phyloP scores from a whole-genome alignment of 2,888 invertebrate species.

The Hydrotaea cyrtoneurina region DNA sequence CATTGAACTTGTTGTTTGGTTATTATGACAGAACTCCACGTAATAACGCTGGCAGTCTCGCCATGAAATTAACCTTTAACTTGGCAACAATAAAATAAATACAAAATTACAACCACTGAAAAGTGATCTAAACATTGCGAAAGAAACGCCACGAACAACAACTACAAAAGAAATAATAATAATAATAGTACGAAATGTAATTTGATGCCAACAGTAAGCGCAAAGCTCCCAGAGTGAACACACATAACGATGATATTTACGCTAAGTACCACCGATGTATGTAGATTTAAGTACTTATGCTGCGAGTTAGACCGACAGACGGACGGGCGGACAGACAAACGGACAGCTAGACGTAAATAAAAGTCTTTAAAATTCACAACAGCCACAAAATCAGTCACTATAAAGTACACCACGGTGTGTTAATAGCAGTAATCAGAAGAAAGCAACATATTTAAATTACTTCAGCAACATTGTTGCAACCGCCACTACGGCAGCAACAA shows the following conservation, averaged over 20 bases:
- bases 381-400: too few species aligned
- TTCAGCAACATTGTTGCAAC: slow-evolving; percentile 59
- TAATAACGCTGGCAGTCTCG: slow-evolving; percentile 46
- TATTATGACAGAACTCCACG: neutral
- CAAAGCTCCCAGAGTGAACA: neutral
- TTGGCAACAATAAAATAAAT: slow-evolving; percentile 50
- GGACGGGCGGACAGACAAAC: neutral
- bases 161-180: slow-evolving; percentile 34
- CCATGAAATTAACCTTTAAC: slow-evolving; percentile 66
- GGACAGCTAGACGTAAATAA: too few species aligned
- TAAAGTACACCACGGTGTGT: neutral
- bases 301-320: neutral
- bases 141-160: slow-evolving; percentile 12
- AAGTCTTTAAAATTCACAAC: too few species aligned
- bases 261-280: too few species aligned
- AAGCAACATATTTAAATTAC: slow-evolving; percentile 56
- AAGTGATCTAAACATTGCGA: slow-evolving; percentile 58
- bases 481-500: neutral
- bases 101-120: slow-evolving; percentile 59
- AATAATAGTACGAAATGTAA: slow-evolving; percentile 56
- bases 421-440: slow-evolving; percentile 17
- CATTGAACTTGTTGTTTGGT: neutral
- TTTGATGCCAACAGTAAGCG: slow-evolving; percentile 56
- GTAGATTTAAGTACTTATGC: too few species aligned
- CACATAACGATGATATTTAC: too few species aligned